Conservation (phyloP, 2,888 invertebrate species). For the Mongoloraphidia duomilia region DNA sequence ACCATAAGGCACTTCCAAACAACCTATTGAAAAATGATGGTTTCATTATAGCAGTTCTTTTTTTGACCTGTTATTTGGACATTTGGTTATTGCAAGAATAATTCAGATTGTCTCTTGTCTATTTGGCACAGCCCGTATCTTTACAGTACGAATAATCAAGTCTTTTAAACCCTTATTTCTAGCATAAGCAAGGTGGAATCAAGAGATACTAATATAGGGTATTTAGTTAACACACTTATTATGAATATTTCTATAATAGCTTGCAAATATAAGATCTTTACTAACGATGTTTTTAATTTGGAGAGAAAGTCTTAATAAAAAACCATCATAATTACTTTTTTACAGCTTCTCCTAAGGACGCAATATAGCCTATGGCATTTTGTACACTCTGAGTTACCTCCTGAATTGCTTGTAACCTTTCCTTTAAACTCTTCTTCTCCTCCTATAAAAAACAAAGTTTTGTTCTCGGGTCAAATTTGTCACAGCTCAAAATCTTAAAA, state of each 20-base stretch:
- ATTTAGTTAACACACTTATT: too few species aligned
- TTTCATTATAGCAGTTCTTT: too few species aligned
- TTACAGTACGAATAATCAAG: not conserved
- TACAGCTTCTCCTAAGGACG: conserved; percentile 83
- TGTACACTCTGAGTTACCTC: conserved; percentile 96
- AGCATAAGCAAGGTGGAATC: too few species aligned
- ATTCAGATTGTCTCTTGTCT: too few species aligned
- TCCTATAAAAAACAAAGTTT: conserved; percentile 42
- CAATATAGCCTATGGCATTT: conserved; percentile 86
- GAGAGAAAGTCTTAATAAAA: not conserved
- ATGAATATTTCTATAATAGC: too few species aligned
- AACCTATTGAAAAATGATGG: too few species aligned
- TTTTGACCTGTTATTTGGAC: too few species aligned
- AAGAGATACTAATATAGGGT: too few species aligned
- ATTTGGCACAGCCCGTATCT: not conserved
- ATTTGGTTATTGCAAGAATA: too few species aligned
- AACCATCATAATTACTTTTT: conserved; percentile 60
- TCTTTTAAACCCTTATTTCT: not conserved
- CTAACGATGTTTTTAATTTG: not conserved
- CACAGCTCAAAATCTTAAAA: not conserved
- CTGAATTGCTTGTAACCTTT: conserved; percentile 86
- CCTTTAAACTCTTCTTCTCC: conserved; percentile 89
- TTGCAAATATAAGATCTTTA: too few species aligned
- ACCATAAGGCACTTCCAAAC: too few species aligned
- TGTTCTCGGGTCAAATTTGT: conserved; percentile 8